Percentiles rank a stretch among this genome's conserved stretches.
Conservation (phyloP, 2,797 vertebrate genomes). For the Pitangus sulphuratus region DNA sequence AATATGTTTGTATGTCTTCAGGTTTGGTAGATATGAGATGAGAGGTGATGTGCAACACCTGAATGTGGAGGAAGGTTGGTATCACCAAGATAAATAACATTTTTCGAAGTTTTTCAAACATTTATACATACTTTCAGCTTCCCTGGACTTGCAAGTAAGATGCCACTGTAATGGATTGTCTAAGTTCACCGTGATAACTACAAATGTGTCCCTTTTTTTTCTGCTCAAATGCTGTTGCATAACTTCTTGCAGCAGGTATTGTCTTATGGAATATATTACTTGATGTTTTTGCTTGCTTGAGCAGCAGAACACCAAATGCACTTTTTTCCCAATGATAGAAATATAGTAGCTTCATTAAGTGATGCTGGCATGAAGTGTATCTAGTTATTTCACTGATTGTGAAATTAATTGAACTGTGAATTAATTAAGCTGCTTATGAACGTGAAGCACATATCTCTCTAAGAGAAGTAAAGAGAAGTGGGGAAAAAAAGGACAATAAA, state of each 20-base stretch:
- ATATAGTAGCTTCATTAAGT: neutral
- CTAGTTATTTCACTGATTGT: neutral
- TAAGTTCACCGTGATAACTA: neutral
- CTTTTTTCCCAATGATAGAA: neutral
- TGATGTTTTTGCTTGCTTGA: neutral
- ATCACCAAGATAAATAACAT: neutral
- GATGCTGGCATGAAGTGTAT: neutral
- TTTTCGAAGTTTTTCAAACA: neutral
- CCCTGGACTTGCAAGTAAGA: neutral
- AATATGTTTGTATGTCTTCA: neutral
- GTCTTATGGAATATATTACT: neutral
- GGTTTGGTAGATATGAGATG: neutral
- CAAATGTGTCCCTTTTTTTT: constrained; percentile 3
- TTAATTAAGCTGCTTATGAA: neutral
- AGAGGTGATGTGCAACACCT: neutral
- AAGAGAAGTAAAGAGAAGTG: neutral
- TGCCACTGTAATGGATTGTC: neutral
- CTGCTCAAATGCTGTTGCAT: neutral
- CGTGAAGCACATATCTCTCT: neutral
- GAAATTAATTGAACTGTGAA: neutral
- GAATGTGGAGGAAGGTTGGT: neutral
- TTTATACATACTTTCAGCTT: neutral
- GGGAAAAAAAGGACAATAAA: neutral
- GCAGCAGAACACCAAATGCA: neutral
- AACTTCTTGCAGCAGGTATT: neutral